phyloP scores from a whole-genome alignment of 2,797 vertebrate species.

The Amniataba percoides region DNA sequence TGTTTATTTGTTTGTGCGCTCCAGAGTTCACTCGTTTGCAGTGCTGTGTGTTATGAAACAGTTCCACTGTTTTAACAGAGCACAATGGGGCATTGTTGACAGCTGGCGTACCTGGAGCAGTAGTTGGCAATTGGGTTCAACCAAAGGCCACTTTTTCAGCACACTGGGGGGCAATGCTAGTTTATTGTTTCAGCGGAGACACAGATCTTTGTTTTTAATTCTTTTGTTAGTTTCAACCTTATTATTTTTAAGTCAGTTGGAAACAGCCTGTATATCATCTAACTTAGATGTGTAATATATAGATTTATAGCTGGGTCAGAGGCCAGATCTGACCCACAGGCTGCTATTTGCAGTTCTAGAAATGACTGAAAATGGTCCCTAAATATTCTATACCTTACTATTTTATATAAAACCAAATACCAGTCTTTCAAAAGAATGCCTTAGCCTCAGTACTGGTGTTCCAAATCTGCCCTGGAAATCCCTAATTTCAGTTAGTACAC shows the following conservation, averaged over 20 bases:
- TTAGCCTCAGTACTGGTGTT: background rate
- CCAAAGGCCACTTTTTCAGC: slow-evolving; percentile 25
- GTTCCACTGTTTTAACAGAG: slow-evolving; percentile 24
- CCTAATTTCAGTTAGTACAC: slow-evolving; percentile 3
- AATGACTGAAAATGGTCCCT: slow-evolving; percentile 8
- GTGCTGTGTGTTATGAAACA: slow-evolving; percentile 17
- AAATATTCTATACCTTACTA: background rate
- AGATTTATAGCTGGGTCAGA: slow-evolving; percentile 16
- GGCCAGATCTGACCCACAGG: slow-evolving; percentile 10
- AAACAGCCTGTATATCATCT: background rate
- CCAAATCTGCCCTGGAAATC: background rate
- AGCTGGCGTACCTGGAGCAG: slow-evolving; percentile 45
- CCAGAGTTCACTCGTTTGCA: slow-evolving; percentile 37
- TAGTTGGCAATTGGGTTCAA: slow-evolving; percentile 36
- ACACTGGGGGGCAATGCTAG: background rate
- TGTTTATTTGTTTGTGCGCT: slow-evolving; percentile 41
- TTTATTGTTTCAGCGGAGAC: slow-evolving; percentile 10
- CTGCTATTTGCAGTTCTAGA: background rate
- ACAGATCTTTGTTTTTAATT: background rate
- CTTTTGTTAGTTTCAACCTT: background rate
- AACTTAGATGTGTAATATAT: slow-evolving; percentile 10
- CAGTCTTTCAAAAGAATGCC: slow-evolving; percentile 4
- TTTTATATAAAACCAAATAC: background rate
- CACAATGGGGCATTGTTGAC: slow-evolving; percentile 42
- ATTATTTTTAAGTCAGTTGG: background rate